Percentiles rank a stretch among this genome's conserved stretches.
These are phyloP conservation scores for Perizoma affinitatum DNA, from an alignment of 2,888 invertebrate genomes.

Conservation along the genomic window DNA sequence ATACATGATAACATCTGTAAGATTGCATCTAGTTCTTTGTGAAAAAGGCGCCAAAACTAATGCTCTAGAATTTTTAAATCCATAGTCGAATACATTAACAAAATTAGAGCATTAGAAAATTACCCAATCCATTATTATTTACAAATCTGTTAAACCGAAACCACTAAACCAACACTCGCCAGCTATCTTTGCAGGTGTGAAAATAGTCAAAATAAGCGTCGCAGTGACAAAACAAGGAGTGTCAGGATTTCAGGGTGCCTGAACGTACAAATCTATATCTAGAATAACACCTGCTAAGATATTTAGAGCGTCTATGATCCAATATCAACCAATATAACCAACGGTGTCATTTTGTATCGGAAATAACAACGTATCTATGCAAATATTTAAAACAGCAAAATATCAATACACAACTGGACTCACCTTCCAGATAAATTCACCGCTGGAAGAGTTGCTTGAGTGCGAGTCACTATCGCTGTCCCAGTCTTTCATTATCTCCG, in stretches of 20 bases:
- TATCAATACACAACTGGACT: conserved; percentile 34
- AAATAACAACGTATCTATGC: too few relatives aligned
- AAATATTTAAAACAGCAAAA: not conserved
- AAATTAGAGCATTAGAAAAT: not conserved
- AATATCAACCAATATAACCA: too few relatives aligned
- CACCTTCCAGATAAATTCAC: conserved; percentile 92
- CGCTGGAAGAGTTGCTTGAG: conserved; percentile 89
- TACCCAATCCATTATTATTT: conserved; percentile 22
- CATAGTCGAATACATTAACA: not conserved
- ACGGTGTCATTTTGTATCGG: too few relatives aligned
- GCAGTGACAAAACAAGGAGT: too few relatives aligned
- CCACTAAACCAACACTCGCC: conserved; percentile 10
- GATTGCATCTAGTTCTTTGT: too few relatives aligned
- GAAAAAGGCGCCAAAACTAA: too few relatives aligned
- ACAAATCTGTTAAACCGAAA: conserved; percentile 22
- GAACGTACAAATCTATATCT: not conserved
- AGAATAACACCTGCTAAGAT: not conserved
- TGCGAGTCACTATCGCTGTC: conserved; percentile 86
- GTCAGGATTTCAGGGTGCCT: too few relatives aligned
- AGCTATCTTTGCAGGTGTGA: not conserved
- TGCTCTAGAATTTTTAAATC: too few relatives aligned
- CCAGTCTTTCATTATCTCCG: conserved; percentile 85
- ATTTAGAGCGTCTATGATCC: conserved; percentile 6
- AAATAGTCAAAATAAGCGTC: not conserved
- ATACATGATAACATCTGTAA: too few relatives aligned